Evolutionary conservation across 2,113 vertebrate species (phyloP).

Genomic region (Myocastor coypus): DNA sequence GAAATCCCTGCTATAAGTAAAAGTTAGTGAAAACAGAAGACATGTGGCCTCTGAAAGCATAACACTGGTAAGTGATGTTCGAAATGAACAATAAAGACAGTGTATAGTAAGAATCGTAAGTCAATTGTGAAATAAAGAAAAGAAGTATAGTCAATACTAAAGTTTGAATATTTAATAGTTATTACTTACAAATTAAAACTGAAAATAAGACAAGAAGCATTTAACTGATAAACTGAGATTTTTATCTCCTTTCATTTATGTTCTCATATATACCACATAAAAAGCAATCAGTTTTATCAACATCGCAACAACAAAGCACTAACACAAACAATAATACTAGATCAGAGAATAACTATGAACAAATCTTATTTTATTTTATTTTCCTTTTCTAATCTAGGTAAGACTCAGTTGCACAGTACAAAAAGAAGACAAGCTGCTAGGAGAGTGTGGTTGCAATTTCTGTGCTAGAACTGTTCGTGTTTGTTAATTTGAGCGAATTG

Average conservation of each 20-base stretch:
- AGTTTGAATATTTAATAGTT: background rate
- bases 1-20: background rate
- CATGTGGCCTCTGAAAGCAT: background rate
- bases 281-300: conserved; percentile 15
- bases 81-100: background rate
- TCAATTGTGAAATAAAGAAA: background rate
- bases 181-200: background rate
- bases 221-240: background rate
- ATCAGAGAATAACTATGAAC: background rate
- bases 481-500: background rate
- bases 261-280: background rate
- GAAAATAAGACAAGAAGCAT: background rate
- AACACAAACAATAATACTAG: background rate
- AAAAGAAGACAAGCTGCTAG: background rate
- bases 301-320: background rate
- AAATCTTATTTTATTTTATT: background rate
- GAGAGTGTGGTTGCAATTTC: background rate
- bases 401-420: background rate
- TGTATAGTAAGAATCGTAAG: background rate
- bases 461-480: background rate
- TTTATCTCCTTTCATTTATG: background rate
- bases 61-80: background rate
- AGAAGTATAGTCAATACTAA: background rate
- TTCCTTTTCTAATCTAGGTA: background rate
- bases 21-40: background rate